phyloP scores from a whole-genome alignment of 30 jellyfish, hydroid and myxozoan species.

The Calvadosia cruxmelitensis region DNA sequence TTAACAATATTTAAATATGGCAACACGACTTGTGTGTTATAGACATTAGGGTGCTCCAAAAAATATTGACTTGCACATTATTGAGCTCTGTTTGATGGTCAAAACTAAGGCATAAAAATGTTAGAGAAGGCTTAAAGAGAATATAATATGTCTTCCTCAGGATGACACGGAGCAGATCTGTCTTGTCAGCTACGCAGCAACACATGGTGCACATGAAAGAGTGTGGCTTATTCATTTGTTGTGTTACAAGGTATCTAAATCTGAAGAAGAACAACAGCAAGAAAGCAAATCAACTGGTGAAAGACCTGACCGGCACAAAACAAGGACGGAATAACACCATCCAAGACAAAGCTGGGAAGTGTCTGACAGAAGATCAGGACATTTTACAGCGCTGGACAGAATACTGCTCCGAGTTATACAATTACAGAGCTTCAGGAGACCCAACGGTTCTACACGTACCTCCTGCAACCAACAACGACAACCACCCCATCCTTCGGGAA shows the following conservation, averaged over 20 bases:
- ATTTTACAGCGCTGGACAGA: background rate
- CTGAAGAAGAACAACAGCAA: conserved; percentile 12
- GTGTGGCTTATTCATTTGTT: too few species aligned
- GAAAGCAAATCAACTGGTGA: conserved; percentile 15
- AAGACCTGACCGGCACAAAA: conserved; percentile 26
- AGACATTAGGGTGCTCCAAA: too few species aligned
- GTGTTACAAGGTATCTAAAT: background rate
- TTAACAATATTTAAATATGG: too few species aligned
- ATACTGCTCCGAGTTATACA: conserved; percentile 3
- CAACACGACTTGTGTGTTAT: too few species aligned
- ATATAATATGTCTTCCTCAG: too few species aligned
- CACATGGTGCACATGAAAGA: too few species aligned
- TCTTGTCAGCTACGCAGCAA: too few species aligned
- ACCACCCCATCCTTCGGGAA: background rate
- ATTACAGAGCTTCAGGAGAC: conserved; percentile 1
- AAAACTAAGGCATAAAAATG: too few species aligned
- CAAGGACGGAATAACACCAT: conserved; percentile 12
- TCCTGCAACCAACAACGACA: background rate
- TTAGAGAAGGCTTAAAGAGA: too few species aligned
- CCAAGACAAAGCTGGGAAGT: conserved; percentile 1
- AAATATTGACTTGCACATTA: too few species aligned
- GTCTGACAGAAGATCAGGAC: background rate
- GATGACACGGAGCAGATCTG: too few species aligned
- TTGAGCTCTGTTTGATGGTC: too few species aligned
- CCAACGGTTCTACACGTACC: background rate